Conservation (phyloP, 2,888 invertebrate genomes). For the Bombylius discolor region DNA sequence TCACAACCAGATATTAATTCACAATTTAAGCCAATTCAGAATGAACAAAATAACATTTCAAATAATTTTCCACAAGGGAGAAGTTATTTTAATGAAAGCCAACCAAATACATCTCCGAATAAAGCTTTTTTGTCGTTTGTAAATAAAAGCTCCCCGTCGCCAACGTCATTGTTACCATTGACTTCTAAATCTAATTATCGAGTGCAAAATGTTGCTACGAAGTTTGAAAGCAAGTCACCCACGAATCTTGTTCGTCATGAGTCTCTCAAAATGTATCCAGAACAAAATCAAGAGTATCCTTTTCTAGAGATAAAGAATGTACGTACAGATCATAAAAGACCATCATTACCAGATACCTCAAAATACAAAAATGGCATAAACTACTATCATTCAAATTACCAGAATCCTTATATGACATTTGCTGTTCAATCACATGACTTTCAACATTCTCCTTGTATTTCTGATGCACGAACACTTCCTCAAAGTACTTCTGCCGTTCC, state of each 20-base stretch:
- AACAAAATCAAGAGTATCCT: constrained; percentile 20
- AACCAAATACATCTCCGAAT: constrained; percentile 5
- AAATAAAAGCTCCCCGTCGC: constrained; percentile 17
- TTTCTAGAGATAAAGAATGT: constrained; percentile 11
- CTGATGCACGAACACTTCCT: too few relatives aligned
- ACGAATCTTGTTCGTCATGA: constrained; percentile 25
- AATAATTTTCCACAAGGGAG: too few relatives aligned
- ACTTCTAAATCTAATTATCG: constrained; percentile 37
- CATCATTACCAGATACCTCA: constrained; percentile 28
- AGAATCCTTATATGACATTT: not conserved
- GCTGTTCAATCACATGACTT: too few relatives aligned
- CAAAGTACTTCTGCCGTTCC: too few relatives aligned
- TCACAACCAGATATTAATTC: constrained; percentile 23
- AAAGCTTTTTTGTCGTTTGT: constrained; percentile 20
- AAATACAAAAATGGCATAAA: constrained; percentile 37
- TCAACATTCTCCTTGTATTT: too few relatives aligned
- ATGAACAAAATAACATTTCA: constrained; percentile 1
- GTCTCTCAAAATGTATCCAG: constrained; percentile 20
- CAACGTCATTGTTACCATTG: constrained; percentile 38
- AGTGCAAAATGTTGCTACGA: constrained; percentile 41
- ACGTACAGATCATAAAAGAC: constrained; percentile 19
- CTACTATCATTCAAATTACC: constrained; percentile 17
- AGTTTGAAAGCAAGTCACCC: constrained; percentile 40
- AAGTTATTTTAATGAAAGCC: too few relatives aligned
- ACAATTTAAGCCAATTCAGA: constrained; percentile 26